Evolutionary conservation across 1,140 invertebrate genomes (phyloP).

Genomic region (Megathymus violae): DNA sequence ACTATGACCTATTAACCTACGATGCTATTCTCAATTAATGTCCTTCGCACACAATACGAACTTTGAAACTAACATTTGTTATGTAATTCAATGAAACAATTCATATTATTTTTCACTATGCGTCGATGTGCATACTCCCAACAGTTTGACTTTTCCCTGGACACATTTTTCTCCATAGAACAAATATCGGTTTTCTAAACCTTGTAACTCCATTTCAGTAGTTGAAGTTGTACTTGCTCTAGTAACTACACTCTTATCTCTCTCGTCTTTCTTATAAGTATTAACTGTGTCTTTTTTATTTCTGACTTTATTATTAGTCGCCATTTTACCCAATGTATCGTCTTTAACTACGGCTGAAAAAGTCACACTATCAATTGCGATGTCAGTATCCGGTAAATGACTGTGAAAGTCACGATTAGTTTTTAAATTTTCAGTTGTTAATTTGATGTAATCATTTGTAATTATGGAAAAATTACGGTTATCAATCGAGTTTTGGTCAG

Average conservation of each 20-base stretch:
- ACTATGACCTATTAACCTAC: too few species aligned
- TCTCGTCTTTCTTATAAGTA: slow-evolving; percentile 8
- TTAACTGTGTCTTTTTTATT: neutral
- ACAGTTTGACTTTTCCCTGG: slow-evolving; percentile 35
- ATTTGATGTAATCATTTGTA: neutral
- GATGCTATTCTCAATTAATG: too few species aligned
- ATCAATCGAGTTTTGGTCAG: neutral
- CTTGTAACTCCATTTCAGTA: neutral
- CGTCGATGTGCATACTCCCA: slow-evolving; percentile 32
- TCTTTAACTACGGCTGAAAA: neutral
- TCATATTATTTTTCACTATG: too few species aligned
- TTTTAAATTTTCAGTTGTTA: neutral
- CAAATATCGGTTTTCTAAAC: slow-evolving; percentile 39
- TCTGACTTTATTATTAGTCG: slow-evolving; percentile 14
- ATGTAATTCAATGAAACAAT: too few species aligned
- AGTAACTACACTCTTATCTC: slow-evolving; percentile 25
- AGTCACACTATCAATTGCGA: neutral
- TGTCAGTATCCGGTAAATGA: neutral
- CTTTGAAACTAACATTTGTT: too few species aligned
- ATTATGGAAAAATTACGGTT: neutral
- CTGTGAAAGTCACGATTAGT: neutral
- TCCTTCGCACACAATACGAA: too few species aligned
- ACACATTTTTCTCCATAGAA: slow-evolving; percentile 45
- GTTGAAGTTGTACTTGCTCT: slow-evolving; percentile 12
- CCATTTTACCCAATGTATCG: neutral